Conservation (phyloP, 2,888 invertebrate genomes). For the Temnothorax unifasciatus region DNA sequence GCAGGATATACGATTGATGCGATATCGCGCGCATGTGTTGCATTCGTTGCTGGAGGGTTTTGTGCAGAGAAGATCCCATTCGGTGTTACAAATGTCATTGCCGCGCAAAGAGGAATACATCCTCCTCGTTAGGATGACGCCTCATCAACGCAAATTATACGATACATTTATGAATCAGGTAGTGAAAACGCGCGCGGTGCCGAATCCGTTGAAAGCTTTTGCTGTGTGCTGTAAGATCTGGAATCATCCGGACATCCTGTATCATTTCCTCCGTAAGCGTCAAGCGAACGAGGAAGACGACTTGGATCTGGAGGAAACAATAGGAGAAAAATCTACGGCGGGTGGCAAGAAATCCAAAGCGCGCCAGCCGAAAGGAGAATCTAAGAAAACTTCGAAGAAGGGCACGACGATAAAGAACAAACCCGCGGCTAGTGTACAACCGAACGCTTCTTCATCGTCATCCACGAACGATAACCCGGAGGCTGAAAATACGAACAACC, state of each 20-base stretch:
- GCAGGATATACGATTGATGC: constrained; percentile 96
- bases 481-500: constrained; percentile 58
- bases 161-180: constrained; percentile 97
- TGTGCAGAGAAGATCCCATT: constrained; percentile 97
- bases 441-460: constrained; percentile 83
- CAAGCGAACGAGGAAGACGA: constrained; percentile 93
- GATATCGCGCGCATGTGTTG: constrained; percentile 97
- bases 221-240: constrained; percentile 99
- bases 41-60: constrained; percentile 98
- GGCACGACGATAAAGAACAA: constrained; percentile 85
- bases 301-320: constrained; percentile 93
- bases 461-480: constrained; percentile 71
- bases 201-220: constrained; percentile 98
- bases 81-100: constrained; percentile 95
- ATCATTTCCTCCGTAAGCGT: constrained; percentile 94
- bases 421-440: constrained; percentile 88
- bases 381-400: constrained; percentile 82
- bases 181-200: constrained; percentile 93
- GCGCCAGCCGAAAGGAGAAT: constrained; percentile 85
- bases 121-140: constrained; percentile 94
- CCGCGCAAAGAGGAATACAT: constrained; percentile 99
- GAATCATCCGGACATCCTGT: constrained; percentile 97
- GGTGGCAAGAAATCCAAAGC: constrained; percentile 84
- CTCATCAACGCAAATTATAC: constrained; percentile 96
- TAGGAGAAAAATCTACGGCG: constrained; percentile 87